phyloP scores from a whole-genome alignment of 2,797 vertebrate species.

The Oreonectes daqikongensis region DNA sequence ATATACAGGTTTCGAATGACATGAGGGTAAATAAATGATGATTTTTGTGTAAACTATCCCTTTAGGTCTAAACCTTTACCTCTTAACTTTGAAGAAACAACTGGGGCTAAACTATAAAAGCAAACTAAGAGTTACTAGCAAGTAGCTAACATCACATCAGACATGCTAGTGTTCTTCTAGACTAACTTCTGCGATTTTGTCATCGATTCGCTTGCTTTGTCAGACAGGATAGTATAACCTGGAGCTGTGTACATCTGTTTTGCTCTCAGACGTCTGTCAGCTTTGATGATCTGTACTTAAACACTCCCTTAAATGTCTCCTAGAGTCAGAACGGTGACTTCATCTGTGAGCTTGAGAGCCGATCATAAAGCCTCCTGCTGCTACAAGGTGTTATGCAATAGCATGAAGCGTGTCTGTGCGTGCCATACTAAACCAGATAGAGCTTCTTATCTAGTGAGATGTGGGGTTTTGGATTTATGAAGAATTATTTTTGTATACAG shows the following conservation, averaged over 20 bases:
- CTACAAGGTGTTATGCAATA: slow-evolving; percentile 32
- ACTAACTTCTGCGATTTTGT: not conserved
- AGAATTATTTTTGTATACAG: slow-evolving; percentile 30
- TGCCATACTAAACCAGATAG: slow-evolving; percentile 29
- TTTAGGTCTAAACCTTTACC: no score
- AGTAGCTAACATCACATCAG: not conserved
- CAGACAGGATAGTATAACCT: slow-evolving; percentile 2
- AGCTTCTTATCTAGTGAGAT: slow-evolving; percentile 9
- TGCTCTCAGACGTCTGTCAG: not conserved
- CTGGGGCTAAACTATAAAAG: no score
- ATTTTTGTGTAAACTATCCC: no score
- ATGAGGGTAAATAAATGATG: no score
- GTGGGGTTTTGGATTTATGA: slow-evolving; percentile 2
- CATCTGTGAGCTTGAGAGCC: slow-evolving; percentile 9
- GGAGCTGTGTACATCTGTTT: slow-evolving; percentile 13
- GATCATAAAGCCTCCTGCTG: slow-evolving; percentile 3
- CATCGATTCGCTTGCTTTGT: not conserved
- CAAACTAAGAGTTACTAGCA: no score
- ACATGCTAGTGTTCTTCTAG: not conserved
- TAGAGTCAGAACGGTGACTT: slow-evolving; percentile 42
- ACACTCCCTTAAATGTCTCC: slow-evolving; percentile 19
- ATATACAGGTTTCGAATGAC: no score
- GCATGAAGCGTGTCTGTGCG: slow-evolving; percentile 38
- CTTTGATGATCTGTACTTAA: slow-evolving; percentile 28
- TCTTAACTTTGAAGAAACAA: no score